phyloP scores from a whole-genome alignment of 2,888 invertebrate species.

The Exephanes ischioxanthus region DNA sequence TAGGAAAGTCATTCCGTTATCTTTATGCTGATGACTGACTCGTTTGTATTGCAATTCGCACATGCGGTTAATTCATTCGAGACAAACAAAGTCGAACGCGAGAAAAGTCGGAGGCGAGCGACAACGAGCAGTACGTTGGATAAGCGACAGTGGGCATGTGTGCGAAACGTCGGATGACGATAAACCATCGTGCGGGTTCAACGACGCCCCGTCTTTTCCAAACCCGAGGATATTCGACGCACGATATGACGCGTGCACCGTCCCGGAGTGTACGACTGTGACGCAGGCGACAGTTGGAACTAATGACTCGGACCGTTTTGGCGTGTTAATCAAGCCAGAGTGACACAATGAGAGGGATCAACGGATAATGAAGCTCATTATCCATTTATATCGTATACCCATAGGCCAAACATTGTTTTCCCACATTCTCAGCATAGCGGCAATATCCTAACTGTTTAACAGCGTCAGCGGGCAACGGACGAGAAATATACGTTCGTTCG shows the following conservation, averaged over 20 bases:
- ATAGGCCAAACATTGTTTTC: constrained; percentile 38
- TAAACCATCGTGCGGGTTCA: neutral
- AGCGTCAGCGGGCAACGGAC: neutral
- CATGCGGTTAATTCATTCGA: neutral
- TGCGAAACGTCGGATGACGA: neutral
- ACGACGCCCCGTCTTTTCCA: neutral
- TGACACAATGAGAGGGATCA: constrained; percentile 52
- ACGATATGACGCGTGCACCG: neutral
- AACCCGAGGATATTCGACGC: neutral
- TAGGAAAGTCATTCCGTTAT: neutral
- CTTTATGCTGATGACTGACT: neutral
- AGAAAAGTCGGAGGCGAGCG: neutral
- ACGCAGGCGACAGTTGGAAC: neutral
- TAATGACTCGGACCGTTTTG: neutral
- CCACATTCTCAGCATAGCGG: constrained; percentile 20
- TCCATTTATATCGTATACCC: constrained; percentile 42
- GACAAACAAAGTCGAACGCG: neutral
- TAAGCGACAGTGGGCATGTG: neutral
- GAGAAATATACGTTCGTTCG: neutral
- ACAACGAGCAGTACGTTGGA: constrained; percentile 18
- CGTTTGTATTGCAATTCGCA: neutral
- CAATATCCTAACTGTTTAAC: neutral
- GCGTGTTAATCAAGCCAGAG: neutral
- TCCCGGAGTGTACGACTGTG: neutral
- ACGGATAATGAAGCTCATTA: constrained; percentile 65